Base-by-base conservation (phyloP, 2,113 vertebrate species). In the Typhlomys cinereus region DNA sequence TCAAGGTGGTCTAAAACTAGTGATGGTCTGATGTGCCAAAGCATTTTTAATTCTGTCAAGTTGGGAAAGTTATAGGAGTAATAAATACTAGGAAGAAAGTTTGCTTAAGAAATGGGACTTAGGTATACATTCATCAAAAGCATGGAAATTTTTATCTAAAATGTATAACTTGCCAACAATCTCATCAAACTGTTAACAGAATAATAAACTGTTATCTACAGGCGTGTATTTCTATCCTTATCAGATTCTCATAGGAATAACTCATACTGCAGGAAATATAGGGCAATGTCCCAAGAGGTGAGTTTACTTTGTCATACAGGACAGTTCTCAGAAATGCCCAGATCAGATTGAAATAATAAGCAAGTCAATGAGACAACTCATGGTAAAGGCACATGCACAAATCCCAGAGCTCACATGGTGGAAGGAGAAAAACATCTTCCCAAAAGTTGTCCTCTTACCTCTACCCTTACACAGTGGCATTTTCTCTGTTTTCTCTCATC, bases 181-280 rank as follows among this genome's bases (percentile, higher is more conserved):
- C 29, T 84, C 90, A 57, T 48, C 71, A 76, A 88, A 83, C 39
- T 92, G 15, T n/a, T 91, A 82, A 62, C 31, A 76, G 74, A 67
- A 90, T 50, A 90, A 66, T 76, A 18, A 67, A 85, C 59, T 50
- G 7, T n/a, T 82, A 64, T 57, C 31, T 62, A 15, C 41, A 89
- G 15, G 23, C 34, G 78, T 54, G 61, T 88, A 71, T 85, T 90
- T 75, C 34, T 62, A 21, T 81, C 66, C 41, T 70, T 66, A 75
- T 71, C 78, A 84, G 34, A 76, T 71, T 44, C 82, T 70, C 74
- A 83, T 2, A 86, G n/a, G 39, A 91, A 31, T 36, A 89, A 93
- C n/a, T 79, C 29, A 66, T 39, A 57, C n/a, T 62, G 29, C 2
- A 23, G 67, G 66, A 91, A 89, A 66, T 31, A 71, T 2, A 85